Percentiles rank a stretch among this genome's conserved stretches.
Conservation (phyloP, 64 coral and sea anemone species). For the Anthopleura sola region DNA sequence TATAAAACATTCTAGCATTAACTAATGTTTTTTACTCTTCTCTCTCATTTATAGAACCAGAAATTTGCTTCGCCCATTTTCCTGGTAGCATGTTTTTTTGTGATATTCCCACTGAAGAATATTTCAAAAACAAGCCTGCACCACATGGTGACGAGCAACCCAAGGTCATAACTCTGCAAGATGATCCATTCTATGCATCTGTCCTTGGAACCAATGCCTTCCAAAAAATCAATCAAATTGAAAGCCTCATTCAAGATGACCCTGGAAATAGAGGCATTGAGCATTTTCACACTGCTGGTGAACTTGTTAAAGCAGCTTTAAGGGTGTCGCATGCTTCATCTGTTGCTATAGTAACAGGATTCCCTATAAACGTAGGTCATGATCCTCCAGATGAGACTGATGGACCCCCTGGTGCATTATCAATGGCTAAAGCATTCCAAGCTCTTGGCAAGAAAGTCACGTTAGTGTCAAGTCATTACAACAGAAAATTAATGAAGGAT, state of each 20-base stretch:
- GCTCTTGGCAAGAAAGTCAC: no score
- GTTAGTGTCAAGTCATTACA: no score
- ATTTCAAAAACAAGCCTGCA: constrained; percentile 21
- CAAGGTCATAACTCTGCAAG: constrained; percentile 34
- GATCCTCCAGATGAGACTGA: constrained; percentile 70
- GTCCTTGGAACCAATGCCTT: constrained; percentile 24
- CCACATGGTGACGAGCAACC: constrained; percentile 42
- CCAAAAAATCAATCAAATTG: constrained; percentile 40
- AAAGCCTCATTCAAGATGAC: constrained; percentile 74
- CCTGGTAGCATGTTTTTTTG: constrained; percentile 47
- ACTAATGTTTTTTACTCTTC: no score
- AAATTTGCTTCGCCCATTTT: constrained; percentile 29
- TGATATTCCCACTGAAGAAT: constrained; percentile 27
- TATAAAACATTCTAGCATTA: no score
- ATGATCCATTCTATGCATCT: constrained; percentile 47
- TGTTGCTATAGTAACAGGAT: constrained; percentile 72
- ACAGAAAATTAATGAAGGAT: no score
- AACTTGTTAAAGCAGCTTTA: constrained; percentile 73
- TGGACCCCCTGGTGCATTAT: constrained; percentile 62
- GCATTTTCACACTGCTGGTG: constrained; percentile 48
- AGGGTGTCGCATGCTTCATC: constrained; percentile 56
- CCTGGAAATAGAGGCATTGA: constrained; percentile 62
- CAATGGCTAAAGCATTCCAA: constrained; percentile 71
- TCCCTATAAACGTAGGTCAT: constrained; percentile 45
- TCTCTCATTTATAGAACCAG: constrained; percentile 20